Base-by-base conservation (phyloP, 2,797 vertebrate genomes). In the Aselliscus stoliczkanus region DNA sequence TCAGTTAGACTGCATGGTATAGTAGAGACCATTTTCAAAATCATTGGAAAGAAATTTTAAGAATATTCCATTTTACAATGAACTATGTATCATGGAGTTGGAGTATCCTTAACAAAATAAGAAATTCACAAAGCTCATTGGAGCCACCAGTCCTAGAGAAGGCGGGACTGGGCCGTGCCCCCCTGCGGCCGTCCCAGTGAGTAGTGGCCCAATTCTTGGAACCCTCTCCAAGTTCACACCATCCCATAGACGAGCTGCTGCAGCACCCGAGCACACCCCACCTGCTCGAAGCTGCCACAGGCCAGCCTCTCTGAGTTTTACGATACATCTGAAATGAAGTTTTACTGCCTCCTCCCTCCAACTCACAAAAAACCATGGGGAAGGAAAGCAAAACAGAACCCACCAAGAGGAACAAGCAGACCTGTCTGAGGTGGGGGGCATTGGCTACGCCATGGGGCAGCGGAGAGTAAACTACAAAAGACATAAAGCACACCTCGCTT, bases 401-500 rank as follows among this genome's bases (percentile, higher is more conserved):
- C 65, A 92, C 79, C 62, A 42, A 87, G 93, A 92, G 95, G 42
- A 96, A 47, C 50, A 15, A 75, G 82, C 88, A 93, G 95, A 97
- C 67, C 87, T 89, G 89, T 92, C 79, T 1, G 0, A 94, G 37
- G 75, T 70, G 85, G 83, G 76, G 60, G 86, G 94, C 93, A 73
- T 42, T 89, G 93, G 96, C 91, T 77, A 81, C 89, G 93, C 80
- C 56, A 5, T 62, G 84, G 93, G 94, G 82, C 85, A 50, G 91
- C 15, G 0, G 83, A 88, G 88, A 94, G n/a, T 92, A 88, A 97
- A 97, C 75, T 91, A 97, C 86, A 83, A 96, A 98, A 96, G 95
- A 97, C 91, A 95, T 96, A 98, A 98, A 97, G 90, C 97, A 97
- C 96, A 96, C 97, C 95, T 98, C 83, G 0, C 85, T 95, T 93